Base-by-base conservation (phyloP, 2,888 invertebrate genomes). In the Acanthosoma haemorrhoidale region DNA sequence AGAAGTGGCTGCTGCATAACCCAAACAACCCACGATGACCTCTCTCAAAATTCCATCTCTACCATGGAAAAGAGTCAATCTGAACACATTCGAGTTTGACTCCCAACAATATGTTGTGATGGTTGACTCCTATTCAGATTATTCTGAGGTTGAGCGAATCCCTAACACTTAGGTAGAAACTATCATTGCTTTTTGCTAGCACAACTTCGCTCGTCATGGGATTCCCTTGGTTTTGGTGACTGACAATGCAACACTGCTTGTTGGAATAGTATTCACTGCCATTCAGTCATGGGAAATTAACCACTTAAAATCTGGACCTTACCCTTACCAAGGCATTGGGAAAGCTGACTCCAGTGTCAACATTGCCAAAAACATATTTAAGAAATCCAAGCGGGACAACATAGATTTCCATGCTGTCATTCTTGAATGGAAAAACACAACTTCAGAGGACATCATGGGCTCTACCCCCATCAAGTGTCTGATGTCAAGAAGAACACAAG, bases 381-480 rank as follows among this genome's bases (percentile, higher is more conserved):
- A 69, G n/a, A 75, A 76, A 68, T 29, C 67, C 21, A 11, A 71
- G 16, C 70, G 68, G 13, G 67, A 66, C 1, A 41, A 61, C 5
- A 58, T 41, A 39, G 75, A 74, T 69, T 70, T 76, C 31, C 73
- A 64, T 61, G 36, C 64, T 11, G 69, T 72, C 2, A 61, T 76
- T 18, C 66, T 76, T 43, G 70, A 74, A 32, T 75, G 69, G 70
- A 63, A 75, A 60, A 76, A 75, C 59, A 75, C 72, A 1, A 75
- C 76, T 13, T 73, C 73, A 16, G 68, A 70, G 51, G 38, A 15
- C 38, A n/a, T n/a, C n/a, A 72, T 74, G 21, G 58, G 67, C 59
- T 69, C 58, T 16, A 75, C 74, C 51, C 74, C 74, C 31, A 63
- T 71, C 1, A 71, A 74, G 63, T 31, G 72, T 58, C 41, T 75